Evolutionary conservation across 2,113 vertebrate species (phyloP).

Genomic region (Pardalotus punctatus): DNA sequence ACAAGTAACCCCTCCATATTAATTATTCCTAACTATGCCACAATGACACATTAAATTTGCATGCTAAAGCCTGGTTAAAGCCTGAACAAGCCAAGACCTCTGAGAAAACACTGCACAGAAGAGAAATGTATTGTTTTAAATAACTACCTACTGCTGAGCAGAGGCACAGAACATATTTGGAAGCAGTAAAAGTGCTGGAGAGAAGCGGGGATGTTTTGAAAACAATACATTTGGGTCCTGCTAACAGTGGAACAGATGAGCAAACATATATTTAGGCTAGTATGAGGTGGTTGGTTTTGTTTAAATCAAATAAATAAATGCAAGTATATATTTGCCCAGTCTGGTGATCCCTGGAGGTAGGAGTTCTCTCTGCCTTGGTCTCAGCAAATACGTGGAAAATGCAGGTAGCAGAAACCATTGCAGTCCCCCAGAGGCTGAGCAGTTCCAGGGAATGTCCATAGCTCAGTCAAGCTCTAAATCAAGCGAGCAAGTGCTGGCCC

Average conservation of each 20-base stretch:
- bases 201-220: not conserved
- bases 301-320: not conserved
- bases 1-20: not conserved
- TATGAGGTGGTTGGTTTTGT: not conserved
- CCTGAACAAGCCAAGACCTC: constrained; percentile 6
- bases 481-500: not conserved
- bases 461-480: not conserved
- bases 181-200: not conserved
- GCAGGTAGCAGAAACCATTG: not conserved
- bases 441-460: not conserved
- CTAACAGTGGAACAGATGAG: not conserved
- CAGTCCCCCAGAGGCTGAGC: not conserved
- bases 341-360: not conserved
- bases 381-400: not conserved
- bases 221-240: not conserved
- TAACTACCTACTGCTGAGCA: constrained; percentile 30
- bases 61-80: constrained; percentile 26
- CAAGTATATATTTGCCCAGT: not conserved
- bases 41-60: constrained; percentile 49
- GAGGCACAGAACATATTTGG: not conserved
- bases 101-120: not conserved
- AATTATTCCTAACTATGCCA: constrained; percentile 17
- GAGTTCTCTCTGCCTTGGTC: not conserved
- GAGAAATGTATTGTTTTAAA: constrained; percentile 33
- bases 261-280: not conserved